Evolutionary conservation across 2,888 invertebrate species (phyloP).

Genomic region (Physocephala rufipes): DNA sequence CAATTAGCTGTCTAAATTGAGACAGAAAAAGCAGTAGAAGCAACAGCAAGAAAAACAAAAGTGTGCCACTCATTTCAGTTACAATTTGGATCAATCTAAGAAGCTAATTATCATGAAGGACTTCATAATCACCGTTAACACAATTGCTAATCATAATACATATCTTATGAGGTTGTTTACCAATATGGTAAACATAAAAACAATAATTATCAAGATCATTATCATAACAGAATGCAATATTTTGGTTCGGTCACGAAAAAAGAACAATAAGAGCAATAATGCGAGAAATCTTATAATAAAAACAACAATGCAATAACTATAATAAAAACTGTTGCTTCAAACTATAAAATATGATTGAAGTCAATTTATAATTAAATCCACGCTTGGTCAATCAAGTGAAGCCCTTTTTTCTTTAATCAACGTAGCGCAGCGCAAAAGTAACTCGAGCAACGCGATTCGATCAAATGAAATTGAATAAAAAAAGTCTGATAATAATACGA

Average conservation of each 20-base stretch:
- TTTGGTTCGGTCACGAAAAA: no score
- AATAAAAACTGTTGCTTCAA: constrained; percentile 27
- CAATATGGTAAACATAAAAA: no score
- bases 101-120: no score
- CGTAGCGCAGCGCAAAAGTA: constrained; percentile 43
- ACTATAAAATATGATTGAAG: constrained; percentile 36
- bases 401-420: constrained; percentile 22
- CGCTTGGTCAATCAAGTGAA: constrained; percentile 58
- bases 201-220: constrained; percentile 1
- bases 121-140: no score
- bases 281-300: constrained; percentile 17
- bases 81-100: no score
- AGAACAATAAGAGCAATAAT: constrained; percentile 13
- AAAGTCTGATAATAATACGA: background rate
- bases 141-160: no score
- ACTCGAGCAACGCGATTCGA: no score
- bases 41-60: constrained; percentile 21
- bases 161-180: no score
- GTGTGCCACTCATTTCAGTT: constrained; percentile 20
- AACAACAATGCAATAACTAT: constrained; percentile 22
- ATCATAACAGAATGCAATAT: no score
- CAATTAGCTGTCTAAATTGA: no score
- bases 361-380: constrained; percentile 56
- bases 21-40: background rate
- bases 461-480: no score